Base-by-base conservation (phyloP, 2,888 invertebrate species). In the Lithophane socia region DNA sequence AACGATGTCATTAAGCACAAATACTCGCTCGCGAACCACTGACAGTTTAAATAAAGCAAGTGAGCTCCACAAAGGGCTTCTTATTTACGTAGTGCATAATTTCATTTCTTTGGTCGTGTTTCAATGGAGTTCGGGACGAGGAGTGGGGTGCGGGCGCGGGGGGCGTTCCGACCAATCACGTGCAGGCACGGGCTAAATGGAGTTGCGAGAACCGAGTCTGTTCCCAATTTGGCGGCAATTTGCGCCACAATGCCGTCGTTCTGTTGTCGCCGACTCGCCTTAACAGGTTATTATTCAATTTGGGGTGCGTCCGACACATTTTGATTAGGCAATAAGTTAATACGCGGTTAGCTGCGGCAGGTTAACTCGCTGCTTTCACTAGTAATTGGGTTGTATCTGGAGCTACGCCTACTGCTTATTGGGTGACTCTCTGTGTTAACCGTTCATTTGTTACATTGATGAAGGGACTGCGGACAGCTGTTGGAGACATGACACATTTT, bases 231-330 rank as follows among this genome's bases (percentile, higher is more conserved):
- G 94, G 93, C 93, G 93, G 93, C 95, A 96, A 96, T 96, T 95
- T 96, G 93, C 91, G 91, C 92, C 90, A 96, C 96, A 96, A 96
- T 94, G 94, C 89, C 92, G 92, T 90, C 93, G 90, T 91, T 88
- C 88, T 84, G 90, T 88, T 84, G 89, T 82, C 85, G 84, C 86
- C 89, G 89, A 87, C 88, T 91, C 85, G 93, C 91, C 92, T 92
- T 95, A 95, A 95, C 95, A 95, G 93, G 94, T 95, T 94, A 94
- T 96, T 96, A 96, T 94, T 94, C 95, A 95, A 95, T 95, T 94
- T 93, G 91, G 90, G 94, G 94, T 94, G 95, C 94, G 94, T 92
- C 92, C 88, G 95, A 95, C 95, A 95, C 94, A 91, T 94, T 94
- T 91, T 94, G 95, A 95, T 95, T 94, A 95, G 94, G 93, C 92